These are phyloP conservation scores for Drosophila ezoana DNA, from an alignment of 2,888 invertebrate species.

Conservation along the genomic window DNA sequence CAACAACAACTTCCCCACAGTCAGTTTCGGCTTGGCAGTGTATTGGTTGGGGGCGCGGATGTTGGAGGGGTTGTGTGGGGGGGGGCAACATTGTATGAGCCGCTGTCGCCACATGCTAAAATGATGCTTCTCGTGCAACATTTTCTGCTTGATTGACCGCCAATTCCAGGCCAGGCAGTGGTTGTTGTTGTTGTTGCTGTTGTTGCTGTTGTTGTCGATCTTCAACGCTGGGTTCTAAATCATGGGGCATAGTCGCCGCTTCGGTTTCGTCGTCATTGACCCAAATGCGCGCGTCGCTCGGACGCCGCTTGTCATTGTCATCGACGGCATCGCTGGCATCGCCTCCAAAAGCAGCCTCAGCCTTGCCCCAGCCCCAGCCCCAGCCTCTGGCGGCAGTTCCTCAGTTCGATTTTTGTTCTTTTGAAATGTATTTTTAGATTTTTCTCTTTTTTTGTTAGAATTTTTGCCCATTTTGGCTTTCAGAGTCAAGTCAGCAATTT, in stretches of 20 bases:
- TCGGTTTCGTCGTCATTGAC: constrained; percentile 78
- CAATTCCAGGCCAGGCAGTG: constrained; percentile 48
- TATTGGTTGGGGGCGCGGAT: not conserved
- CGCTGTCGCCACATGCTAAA: constrained; percentile 78
- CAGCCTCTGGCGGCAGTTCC: not conserved
- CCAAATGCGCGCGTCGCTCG: constrained; percentile 75
- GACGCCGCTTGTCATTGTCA: constrained; percentile 75
- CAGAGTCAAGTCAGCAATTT: constrained; percentile 59
- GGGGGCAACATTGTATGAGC: constrained; percentile 41
- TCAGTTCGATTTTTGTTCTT: constrained; percentile 7
- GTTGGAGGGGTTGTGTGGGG: not conserved
- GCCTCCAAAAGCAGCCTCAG: constrained; percentile 6
- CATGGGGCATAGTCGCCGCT: constrained; percentile 65
- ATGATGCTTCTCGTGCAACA: constrained; percentile 70
- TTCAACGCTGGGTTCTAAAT: constrained; percentile 68
- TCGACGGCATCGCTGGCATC: constrained; percentile 13
- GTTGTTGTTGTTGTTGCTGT: constrained; percentile 32
- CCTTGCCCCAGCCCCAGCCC: not conserved
- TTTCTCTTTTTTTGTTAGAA: constrained; percentile 32
- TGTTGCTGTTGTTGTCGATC: constrained; percentile 40
- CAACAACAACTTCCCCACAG: constrained; percentile 17
- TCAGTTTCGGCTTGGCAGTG: constrained; percentile 11
- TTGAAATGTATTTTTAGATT: constrained; percentile 13
- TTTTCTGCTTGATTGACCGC: constrained; percentile 76
- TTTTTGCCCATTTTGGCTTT: constrained; percentile 55